These are phyloP conservation scores for Semibalanus balanoides DNA, from an alignment of 1,140 invertebrate species.

Conservation along the genomic window DNA sequence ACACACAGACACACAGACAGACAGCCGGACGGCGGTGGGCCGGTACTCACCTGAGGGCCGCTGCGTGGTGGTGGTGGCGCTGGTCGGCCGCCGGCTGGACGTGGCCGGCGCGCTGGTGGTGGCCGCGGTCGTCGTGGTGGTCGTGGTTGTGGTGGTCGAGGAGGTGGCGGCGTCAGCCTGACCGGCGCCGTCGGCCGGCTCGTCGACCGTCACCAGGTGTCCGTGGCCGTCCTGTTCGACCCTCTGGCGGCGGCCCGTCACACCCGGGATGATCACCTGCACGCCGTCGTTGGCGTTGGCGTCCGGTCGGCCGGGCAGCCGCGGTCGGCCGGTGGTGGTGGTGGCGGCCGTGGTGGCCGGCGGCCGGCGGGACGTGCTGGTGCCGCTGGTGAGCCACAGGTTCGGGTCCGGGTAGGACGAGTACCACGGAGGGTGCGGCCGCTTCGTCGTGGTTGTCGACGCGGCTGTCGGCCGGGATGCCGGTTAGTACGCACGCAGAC, in stretches of 20 bases:
- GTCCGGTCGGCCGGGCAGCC: not conserved
- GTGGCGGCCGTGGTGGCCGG: slow-evolving; percentile 15
- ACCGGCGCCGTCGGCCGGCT: not conserved
- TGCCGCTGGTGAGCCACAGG: not conserved
- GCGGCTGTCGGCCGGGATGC: slow-evolving; percentile 31
- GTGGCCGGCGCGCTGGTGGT: slow-evolving; percentile 8
- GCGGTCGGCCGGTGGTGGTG: slow-evolving; percentile 2
- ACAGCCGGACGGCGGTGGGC: too few relatives aligned
- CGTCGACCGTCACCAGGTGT: not conserved
- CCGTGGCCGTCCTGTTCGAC: not conserved
- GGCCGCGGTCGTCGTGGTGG: slow-evolving; percentile 13
- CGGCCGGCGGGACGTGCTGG: not conserved
- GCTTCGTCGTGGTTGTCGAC: slow-evolving; percentile 63
- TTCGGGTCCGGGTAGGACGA: slow-evolving; percentile 6
- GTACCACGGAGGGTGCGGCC: slow-evolving; percentile 50
- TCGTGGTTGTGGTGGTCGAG: slow-evolving; percentile 10
- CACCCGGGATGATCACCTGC: not conserved
- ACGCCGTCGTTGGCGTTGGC: not conserved
- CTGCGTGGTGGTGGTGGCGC: slow-evolving; percentile 10
- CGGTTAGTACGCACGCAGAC: not conserved
- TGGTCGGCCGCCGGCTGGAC: slow-evolving; percentile 6
- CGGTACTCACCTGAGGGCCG: not conserved
- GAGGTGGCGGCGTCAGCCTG: not conserved
- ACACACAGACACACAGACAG: too few relatives aligned
- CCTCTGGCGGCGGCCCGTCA: slow-evolving; percentile 10